Percentiles rank a stretch among this genome's conserved stretches.
Evolutionary conservation across 2,113 vertebrate genomes (phyloP).

Genomic region (Neotragus moschatus): DNA sequence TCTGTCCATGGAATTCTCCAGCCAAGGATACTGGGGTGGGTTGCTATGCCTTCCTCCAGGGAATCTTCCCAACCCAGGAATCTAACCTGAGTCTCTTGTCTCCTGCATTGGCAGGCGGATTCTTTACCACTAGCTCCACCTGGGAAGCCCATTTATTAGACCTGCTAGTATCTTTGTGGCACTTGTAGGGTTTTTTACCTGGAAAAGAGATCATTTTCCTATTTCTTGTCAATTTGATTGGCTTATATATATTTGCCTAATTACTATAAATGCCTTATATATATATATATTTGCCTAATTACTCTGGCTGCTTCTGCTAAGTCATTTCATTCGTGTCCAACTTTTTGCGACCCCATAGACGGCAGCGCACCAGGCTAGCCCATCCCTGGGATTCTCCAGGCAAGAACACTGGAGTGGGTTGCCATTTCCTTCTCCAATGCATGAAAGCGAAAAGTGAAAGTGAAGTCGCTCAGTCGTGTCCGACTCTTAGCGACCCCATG

Average conservation of each 20-base stretch:
- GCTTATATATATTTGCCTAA: neutral
- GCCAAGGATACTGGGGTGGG: neutral
- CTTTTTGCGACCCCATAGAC: rapidly evolving
- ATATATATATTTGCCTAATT: neutral
- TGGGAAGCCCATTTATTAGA: neutral
- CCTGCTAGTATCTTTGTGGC: neutral
- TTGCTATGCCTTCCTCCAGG: neutral
- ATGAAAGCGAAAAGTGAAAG: too few relatives aligned
- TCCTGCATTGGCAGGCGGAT: neutral
- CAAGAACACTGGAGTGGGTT: too few relatives aligned
- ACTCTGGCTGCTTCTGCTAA: neutral
- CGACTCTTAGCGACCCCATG: too few relatives aligned
- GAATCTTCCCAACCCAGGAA: neutral
- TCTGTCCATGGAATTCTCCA: neutral
- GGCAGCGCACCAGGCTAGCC: neutral
- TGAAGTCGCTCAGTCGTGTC: too few relatives aligned
- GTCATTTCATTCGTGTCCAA: neutral
- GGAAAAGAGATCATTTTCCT: neutral
- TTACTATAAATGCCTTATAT: neutral
- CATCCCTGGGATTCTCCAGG: too few relatives aligned
- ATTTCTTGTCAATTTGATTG: neutral
- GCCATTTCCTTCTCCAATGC: too few relatives aligned
- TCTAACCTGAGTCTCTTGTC: neutral
- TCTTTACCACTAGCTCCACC: neutral
- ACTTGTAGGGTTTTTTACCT: neutral